Percentiles rank a stretch among this genome's conserved stretches.
phyloP scores from a whole-genome alignment of 30 jellyfish, hydroid and myxozoan genomes.

The Aurelia coerulea region DNA sequence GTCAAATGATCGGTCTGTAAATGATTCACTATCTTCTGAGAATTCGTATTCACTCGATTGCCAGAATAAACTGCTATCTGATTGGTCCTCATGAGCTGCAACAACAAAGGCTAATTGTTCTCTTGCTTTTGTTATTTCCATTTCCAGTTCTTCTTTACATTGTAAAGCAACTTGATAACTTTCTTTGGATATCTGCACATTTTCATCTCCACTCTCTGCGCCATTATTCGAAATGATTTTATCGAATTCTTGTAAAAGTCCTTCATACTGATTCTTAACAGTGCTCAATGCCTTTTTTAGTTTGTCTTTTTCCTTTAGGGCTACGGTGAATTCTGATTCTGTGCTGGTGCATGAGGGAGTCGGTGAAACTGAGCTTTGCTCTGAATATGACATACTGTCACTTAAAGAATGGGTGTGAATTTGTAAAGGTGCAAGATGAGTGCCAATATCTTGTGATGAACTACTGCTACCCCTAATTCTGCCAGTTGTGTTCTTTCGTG shows the following conservation, averaged over 20 bases:
- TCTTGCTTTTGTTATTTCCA: constrained; percentile 77
- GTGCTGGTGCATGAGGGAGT: constrained; percentile 61
- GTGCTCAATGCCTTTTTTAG: constrained; percentile 52
- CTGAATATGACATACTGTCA: constrained; percentile 19
- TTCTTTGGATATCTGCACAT: constrained; percentile 51
- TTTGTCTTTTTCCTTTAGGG: constrained; percentile 65
- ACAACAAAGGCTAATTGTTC: constrained; percentile 71
- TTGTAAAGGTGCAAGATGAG: background rate
- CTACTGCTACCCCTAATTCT: background rate
- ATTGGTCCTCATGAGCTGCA: constrained; percentile 56
- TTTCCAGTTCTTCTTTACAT: constrained; percentile 80
- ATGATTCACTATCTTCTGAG: constrained; percentile 61
- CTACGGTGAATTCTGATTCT: constrained; percentile 57
- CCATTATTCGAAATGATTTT: constrained; percentile 45
- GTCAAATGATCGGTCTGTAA: constrained; percentile 15
- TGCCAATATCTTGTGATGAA: background rate
- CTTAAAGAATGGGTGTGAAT: background rate
- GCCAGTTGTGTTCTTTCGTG: background rate
- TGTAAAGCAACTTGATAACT: constrained; percentile 63
- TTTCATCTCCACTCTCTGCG: constrained; percentile 41
- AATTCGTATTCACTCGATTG: constrained; percentile 59
- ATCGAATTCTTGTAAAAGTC: constrained; percentile 68
- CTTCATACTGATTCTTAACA: constrained; percentile 73
- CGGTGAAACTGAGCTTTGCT: constrained; percentile 26
- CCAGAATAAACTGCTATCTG: constrained; percentile 22